Percentiles rank a stretch among this genome's conserved stretches.
These are phyloP conservation scores for Drosophila equinoxialis DNA, from an alignment of 1,140 invertebrate genomes.

Conservation along the genomic window DNA sequence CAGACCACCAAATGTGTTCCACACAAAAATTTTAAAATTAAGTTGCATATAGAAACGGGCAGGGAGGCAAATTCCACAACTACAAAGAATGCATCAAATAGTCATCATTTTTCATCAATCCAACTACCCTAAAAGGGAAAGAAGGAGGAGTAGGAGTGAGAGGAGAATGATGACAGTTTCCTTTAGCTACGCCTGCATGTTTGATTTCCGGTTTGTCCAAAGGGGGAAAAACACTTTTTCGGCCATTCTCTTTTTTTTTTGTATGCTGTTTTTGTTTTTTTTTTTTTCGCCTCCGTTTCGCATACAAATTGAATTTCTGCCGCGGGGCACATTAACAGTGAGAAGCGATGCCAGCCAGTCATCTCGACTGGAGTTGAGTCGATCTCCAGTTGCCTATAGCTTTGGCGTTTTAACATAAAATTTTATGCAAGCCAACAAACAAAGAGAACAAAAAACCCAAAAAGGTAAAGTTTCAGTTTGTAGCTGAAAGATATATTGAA, in stretches of 20 bases:
- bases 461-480: conserved; percentile 25
- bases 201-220: conserved; percentile 4
- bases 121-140: conserved; percentile 19
- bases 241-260: conserved; percentile 21
- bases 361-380: conserved; percentile 1
- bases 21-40: conserved; percentile 14
- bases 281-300: conserved; percentile 41
- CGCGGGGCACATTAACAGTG: conserved; percentile 75
- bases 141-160: not conserved
- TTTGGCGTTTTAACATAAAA: conserved; percentile 80
- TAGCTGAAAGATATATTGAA: conserved; percentile 19
- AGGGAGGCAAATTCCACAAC: conserved; percentile 44
- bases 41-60: conserved; percentile 1
- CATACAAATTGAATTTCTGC: conserved; percentile 82
- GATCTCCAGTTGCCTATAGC: conserved; percentile 52
- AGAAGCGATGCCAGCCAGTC: conserved; percentile 44
- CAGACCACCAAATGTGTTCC: conserved; percentile 34
- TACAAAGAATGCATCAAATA: conserved; percentile 13
- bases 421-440: conserved; percentile 66
- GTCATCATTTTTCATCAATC: conserved; percentile 14
- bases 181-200: conserved; percentile 4
- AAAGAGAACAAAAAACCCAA: conserved; percentile 9
- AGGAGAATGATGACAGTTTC: not conserved
- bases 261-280: conserved; percentile 14
- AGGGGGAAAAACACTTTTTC: conserved; percentile 20